These are phyloP conservation scores for Pararge aegeria DNA, from an alignment of 1,140 invertebrate genomes.

Conservation along the genomic window DNA sequence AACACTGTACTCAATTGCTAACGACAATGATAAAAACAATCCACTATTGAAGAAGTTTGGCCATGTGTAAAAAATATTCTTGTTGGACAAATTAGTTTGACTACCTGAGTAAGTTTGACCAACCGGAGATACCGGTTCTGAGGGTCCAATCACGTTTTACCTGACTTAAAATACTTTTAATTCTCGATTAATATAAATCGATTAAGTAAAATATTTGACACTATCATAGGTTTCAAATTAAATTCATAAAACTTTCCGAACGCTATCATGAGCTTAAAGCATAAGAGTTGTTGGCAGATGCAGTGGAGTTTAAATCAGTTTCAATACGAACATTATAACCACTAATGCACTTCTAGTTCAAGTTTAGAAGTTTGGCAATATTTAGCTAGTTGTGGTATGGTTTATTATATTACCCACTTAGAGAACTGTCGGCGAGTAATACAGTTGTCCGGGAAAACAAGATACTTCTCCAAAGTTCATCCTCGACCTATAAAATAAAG, in stretches of 20 bases:
- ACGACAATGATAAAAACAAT: too few relatives aligned
- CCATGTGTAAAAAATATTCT: too few relatives aligned
- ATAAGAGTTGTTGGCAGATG: not conserved
- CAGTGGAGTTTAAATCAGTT: conserved; percentile 8
- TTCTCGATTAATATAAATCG: too few relatives aligned
- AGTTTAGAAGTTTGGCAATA: conserved; percentile 12
- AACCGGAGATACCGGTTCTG: too few relatives aligned
- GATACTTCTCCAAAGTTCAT: not conserved
- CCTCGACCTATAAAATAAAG: too few relatives aligned
- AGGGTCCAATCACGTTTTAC: too few relatives aligned
- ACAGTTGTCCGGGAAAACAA: conserved; percentile 1
- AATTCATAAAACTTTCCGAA: not conserved
- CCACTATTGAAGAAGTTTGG: too few relatives aligned
- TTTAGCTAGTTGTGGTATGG: conserved; percentile 6
- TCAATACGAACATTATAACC: conserved; percentile 10
- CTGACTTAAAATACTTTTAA: too few relatives aligned
- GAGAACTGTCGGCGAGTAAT: conserved; percentile 8
- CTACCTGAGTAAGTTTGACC: too few relatives aligned
- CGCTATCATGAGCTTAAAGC: not conserved
- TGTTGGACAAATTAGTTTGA: too few relatives aligned
- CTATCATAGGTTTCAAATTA: not conserved
- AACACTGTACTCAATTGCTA: too few relatives aligned
- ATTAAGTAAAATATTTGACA: too few relatives aligned
- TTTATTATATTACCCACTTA: conserved; percentile 10
- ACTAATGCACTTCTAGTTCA: conserved; percentile 7